Base-by-base conservation (phyloP, 2,797 vertebrate genomes). In the Melanotaenia maccullochi region DNA sequence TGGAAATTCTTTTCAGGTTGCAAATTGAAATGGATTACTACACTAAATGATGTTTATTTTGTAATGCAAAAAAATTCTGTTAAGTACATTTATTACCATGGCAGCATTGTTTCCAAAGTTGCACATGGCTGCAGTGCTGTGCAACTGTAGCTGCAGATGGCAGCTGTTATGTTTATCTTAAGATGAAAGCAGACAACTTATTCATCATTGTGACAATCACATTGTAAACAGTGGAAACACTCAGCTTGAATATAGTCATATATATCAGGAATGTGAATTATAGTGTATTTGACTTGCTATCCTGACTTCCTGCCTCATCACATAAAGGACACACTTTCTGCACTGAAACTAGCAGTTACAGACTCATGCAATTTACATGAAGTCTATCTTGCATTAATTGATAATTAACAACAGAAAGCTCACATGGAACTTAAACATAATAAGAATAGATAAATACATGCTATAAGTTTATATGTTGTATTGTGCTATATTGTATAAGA, bases 401-500 rank as follows among this genome's bases (percentile, higher is more conserved):
- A 44, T 47, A 47, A n/a, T 18, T 20, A 20, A n/a, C 44, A 20
- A 49, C 65, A 20, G 3, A 58, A 20, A 9, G 0, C 16, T 58
- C 44, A 67, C 0, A 1, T 65, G 18, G 32, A 49, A 40, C 5
- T 58, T 65, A 11, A 13, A 63, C 12, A 13, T 47, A 6, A 64
- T 40, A 65, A 16, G 1, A 3, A 12, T 47, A 35, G 11, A 59
- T 25, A 75, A 81, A 73, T 40, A 25, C 65, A 44, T 33, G 32
- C 32, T 73, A 14, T 44, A 57, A 9, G 35, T 8, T 35, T 35
- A 35, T 35, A 35, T 30, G 30, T 30, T 30, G 30, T 35, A 35
- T 9, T 35, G 9, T 8, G 35, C 7, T 12, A 76, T 49, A 66
- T 36, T 42, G 55, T 61, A 33, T 73, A 75, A 75, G 44, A 74